Percentiles rank a stretch among this genome's conserved stretches.
phyloP scores from a whole-genome alignment of 1,140 invertebrate species.

The Pseudomyrmex gracilis region DNA sequence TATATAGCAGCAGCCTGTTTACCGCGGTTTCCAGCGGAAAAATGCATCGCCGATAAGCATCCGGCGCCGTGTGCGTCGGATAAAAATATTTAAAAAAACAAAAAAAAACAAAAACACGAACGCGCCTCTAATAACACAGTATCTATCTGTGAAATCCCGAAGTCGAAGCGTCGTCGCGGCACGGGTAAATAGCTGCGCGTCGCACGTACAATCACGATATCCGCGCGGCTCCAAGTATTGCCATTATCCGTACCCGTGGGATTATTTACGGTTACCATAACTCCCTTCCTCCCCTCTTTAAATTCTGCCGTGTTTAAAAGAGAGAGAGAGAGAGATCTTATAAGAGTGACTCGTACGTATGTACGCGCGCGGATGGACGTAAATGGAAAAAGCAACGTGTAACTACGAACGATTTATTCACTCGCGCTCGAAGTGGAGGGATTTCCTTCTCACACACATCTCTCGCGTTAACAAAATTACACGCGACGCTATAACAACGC shows the following conservation, averaged over 20 bases:
- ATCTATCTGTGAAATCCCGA: conserved; percentile 59
- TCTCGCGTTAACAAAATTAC: conserved; percentile 32
- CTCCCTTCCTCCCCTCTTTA: conserved; percentile 55
- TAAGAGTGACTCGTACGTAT: conserved; percentile 16
- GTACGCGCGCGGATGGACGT: neutral
- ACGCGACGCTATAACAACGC: neutral
- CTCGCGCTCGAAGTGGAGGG: neutral
- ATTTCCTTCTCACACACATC: neutral
- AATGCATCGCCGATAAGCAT: conserved; percentile 53
- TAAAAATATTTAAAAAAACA: neutral
- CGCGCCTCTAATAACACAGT: conserved; percentile 57
- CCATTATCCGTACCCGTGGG: conserved; percentile 77
- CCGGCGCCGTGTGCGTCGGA: conserved; percentile 24
- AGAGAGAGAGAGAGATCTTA: neutral
- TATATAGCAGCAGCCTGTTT: conserved; percentile 41
- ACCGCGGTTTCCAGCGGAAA: conserved; percentile 18
- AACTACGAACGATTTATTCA: conserved; percentile 47
- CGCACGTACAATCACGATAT: conserved; percentile 73
- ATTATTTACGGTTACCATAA: conserved; percentile 84
- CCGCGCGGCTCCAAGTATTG: conserved; percentile 67
- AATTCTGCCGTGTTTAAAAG: conserved; percentile 77
- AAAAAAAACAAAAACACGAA: too few relatives aligned
- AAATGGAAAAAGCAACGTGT: conserved; percentile 26
- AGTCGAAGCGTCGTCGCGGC: conserved; percentile 61
- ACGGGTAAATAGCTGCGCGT: conserved; percentile 70